phyloP scores from a whole-genome alignment of 1,140 invertebrate genomes.

The Drosophila mayri region DNA sequence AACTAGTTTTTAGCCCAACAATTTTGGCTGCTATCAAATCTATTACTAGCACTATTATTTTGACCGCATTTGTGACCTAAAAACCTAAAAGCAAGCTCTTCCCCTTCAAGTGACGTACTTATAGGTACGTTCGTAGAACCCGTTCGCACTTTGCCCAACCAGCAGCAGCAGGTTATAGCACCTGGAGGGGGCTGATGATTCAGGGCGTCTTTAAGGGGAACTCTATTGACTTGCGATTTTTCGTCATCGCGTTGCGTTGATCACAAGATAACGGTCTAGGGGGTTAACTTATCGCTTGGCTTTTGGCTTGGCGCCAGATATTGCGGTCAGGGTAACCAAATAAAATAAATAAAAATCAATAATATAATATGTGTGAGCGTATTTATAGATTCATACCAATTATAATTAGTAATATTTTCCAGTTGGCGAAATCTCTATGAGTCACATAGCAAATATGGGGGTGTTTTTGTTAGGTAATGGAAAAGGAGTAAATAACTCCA shows the following conservation, averaged over 20 bases:
- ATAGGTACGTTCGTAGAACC: neutral
- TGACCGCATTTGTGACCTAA: neutral
- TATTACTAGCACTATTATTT: neutral
- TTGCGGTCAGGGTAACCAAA: constrained; percentile 7
- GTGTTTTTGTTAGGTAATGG: neutral
- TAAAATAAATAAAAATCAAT: neutral
- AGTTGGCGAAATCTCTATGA: constrained; percentile 5
- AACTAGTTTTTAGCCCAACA: no score
- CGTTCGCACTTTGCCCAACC: constrained; percentile 28
- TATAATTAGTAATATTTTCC: constrained; percentile 6
- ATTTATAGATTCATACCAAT: constrained; percentile 17
- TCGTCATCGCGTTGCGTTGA: constrained; percentile 28
- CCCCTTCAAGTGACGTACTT: constrained; percentile 21
- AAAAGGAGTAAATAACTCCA: neutral
- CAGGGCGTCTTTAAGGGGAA: constrained; percentile 22
- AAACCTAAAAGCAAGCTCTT: constrained; percentile 1
- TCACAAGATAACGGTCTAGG: constrained; percentile 17
- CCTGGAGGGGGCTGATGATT: neutral
- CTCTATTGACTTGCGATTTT: constrained; percentile 32
- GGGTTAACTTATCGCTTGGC: constrained; percentile 25
- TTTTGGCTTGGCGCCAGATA: constrained; percentile 25
- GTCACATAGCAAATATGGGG: neutral
- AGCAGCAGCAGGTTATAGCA: neutral
- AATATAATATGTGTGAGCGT: neutral
- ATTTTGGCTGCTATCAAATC: neutral